Percentiles rank a stretch among this genome's conserved stretches.
Evolutionary conservation across 2,113 vertebrate species (phyloP).

Genomic region (Phoenicopterus ruber): DNA sequence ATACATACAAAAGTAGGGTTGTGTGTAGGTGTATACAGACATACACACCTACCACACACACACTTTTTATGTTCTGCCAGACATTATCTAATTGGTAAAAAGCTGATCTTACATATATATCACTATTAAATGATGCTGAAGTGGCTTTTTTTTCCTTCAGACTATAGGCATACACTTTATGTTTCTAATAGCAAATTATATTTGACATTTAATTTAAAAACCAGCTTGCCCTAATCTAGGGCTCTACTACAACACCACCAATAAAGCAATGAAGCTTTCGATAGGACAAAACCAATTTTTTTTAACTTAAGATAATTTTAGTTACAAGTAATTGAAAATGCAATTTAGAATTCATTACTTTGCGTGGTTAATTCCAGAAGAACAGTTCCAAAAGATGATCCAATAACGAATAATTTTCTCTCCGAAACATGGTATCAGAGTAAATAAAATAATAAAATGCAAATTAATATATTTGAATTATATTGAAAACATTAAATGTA

Average conservation of each 20-base stretch:
- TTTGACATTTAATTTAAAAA: conserved; percentile 76
- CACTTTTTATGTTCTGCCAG: neutral
- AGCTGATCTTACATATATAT: conserved; percentile 35
- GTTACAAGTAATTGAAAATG: conserved; percentile 68
- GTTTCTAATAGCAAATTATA: conserved; percentile 66
- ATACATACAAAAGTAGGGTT: neutral
- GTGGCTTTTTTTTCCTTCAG: conserved; percentile 12
- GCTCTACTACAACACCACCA: conserved; percentile 38
- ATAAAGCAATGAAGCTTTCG: conserved; percentile 67
- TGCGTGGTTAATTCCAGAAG: conserved; percentile 68
- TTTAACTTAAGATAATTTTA: conserved; percentile 64
- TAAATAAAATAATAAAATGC: conserved; percentile 51
- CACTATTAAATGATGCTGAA: conserved; percentile 36
- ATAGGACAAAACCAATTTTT: conserved; percentile 44
- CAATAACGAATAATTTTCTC: conserved; percentile 60
- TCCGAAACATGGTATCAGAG: conserved; percentile 33
- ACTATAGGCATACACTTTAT: conserved; percentile 31
- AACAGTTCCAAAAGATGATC: conserved; percentile 55
- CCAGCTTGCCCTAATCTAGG: conserved; percentile 67
- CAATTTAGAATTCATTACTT: conserved; percentile 72
- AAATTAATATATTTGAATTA: neutral
- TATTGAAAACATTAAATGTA: neutral
- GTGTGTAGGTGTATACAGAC: neutral
- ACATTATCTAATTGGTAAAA: conserved; percentile 6
- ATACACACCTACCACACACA: neutral